Conservation (phyloP, 2,888 invertebrate species). For the Chydorus sphaericus region DNA sequence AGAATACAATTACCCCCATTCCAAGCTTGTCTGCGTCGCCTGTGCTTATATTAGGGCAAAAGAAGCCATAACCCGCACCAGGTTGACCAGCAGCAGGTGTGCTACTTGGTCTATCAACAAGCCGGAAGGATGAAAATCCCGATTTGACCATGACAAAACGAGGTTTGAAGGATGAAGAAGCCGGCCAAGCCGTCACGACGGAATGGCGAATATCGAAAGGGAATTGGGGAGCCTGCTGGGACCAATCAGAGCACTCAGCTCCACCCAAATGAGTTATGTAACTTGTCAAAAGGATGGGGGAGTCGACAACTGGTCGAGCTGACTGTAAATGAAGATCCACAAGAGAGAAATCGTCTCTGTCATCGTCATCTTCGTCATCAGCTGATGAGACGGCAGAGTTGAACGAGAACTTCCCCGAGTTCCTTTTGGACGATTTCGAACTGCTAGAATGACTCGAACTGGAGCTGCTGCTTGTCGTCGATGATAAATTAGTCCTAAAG, state of each 20-base stretch:
- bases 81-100: neutral
- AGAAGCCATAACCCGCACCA: neutral
- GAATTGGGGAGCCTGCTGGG: slow-evolving; percentile 5
- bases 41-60: neutral
- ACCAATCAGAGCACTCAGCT: slow-evolving; percentile 35
- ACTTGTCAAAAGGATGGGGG: slow-evolving; percentile 85
- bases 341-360: slow-evolving; percentile 71
- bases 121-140: slow-evolving; percentile 9
- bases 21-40: too few species aligned
- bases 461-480: neutral
- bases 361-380: too few species aligned
- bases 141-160: neutral
- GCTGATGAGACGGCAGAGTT: slow-evolving; percentile 43
- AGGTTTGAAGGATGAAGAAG: too few species aligned
- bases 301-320: slow-evolving; percentile 79
- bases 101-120: slow-evolving; percentile 1
- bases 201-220: slow-evolving; percentile 3
- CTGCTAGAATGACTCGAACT: neutral
- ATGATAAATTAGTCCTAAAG: too few species aligned
- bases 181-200: too few species aligned
- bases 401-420: slow-evolving; percentile 41
- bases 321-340: slow-evolving; percentile 91
- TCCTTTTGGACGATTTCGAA: slow-evolving; percentile 24
- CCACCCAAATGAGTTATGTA: slow-evolving; percentile 85
- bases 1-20: too few species aligned